Evolutionary conservation across 2,888 invertebrate genomes (phyloP).

Genomic region (Chesias legatella): DNA sequence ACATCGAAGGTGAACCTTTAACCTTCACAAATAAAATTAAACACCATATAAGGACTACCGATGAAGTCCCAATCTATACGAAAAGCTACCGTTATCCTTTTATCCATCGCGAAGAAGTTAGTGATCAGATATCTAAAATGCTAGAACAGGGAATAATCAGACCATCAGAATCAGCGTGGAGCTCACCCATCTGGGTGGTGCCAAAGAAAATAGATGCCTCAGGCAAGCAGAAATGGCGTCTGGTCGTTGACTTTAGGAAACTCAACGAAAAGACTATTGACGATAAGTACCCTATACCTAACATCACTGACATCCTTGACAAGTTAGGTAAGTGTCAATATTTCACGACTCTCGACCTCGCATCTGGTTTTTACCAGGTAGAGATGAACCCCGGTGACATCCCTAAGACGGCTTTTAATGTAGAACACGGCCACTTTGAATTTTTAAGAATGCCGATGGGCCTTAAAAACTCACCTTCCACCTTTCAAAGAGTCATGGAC

Average conservation of each 20-base stretch:
- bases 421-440: too few species aligned
- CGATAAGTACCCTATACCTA: conserved; percentile 31
- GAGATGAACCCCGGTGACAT: conserved; percentile 26
- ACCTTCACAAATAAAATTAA: conserved; percentile 17
- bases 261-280: conserved; percentile 31
- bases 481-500: too few species aligned
- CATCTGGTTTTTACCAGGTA: conserved; percentile 16
- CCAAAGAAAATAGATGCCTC: conserved; percentile 17
- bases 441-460: too few species aligned
- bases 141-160: conserved; percentile 15
- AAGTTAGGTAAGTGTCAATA: conserved; percentile 28
- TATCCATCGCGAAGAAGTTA: conserved; percentile 18
- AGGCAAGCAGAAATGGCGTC: conserved; percentile 24
- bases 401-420: too few species aligned
- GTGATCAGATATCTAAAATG: conserved; percentile 16
- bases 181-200: conserved; percentile 3
- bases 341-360: conserved; percentile 26
- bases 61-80: conserved; percentile 15
- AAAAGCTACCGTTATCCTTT: conserved; percentile 18
- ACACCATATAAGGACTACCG: conserved; percentile 10
- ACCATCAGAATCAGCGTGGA: conserved; percentile 10
- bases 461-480: too few species aligned
- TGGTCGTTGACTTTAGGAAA: conserved; percentile 28
- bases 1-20: conserved; percentile 19
- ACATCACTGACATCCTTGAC: conserved; percentile 30